Base-by-base conservation (phyloP, 2,797 vertebrate genomes). In the Alectoris magna region DNA sequence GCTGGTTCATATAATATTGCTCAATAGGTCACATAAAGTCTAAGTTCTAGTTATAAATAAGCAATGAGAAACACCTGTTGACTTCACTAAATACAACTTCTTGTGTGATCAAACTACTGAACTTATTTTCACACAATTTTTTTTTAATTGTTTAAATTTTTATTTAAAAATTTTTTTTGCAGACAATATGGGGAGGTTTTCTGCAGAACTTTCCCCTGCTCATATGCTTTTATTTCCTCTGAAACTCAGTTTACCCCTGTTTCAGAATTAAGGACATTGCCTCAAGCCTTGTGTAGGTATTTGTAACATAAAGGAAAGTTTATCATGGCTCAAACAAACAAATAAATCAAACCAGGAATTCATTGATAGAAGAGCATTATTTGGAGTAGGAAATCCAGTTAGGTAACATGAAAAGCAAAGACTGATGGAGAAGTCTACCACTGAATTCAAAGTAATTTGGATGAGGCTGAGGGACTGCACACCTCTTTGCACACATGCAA, bases 1-100 rank as follows among this genome's bases (percentile, higher is more conserved):
- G 71, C 41, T 68, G 44, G 44, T 87, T 76, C 82, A 90, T 43
- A 84, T 70, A 70, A 60, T 41, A 58, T 88, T 95, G 67, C 87
- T 73, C 63, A 94, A 75, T 49, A 72, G 51, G 34, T 56, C 49
- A 36, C 11, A 19, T 44, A 51, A 95, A 86, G 31, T 87, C 48
- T 59, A 39, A 78, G 83, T 91, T 70, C 43, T 81, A 69, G 43
- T 79, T 84, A 81, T 59, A 93, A 94, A 92, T 74, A 88, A 88
- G 49, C 31, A 84, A 74, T 26, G 9, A 69, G 41, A 89, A 92
- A 62, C 62, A 84, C 51, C 31, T 55, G 39, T 17, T 81, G 34
- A 51, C n/a, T 74, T 71, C 43, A 55, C 24, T 24, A 71, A 64
- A 7, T 44, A 31, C 14, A 51, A 36, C 13, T 38, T 53, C 18